These are phyloP conservation scores for Sinhomidia bicolor DNA, from an alignment of 2,888 invertebrate species.

Conservation along the genomic window DNA sequence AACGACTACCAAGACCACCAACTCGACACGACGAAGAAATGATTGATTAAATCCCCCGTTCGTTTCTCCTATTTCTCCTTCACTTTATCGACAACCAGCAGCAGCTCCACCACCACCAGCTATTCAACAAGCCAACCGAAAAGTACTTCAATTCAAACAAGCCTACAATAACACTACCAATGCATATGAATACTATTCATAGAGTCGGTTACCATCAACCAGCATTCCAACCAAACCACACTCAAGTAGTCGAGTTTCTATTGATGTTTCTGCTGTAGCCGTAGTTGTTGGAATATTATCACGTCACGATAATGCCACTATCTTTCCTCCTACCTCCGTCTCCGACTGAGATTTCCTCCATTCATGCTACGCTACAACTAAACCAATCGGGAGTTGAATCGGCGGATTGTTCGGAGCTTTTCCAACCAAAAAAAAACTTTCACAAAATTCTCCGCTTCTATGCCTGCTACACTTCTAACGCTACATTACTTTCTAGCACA, in stretches of 20 bases:
- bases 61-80: slow-evolving; percentile 12
- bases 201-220: background rate
- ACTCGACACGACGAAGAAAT: background rate
- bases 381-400: slow-evolving; percentile 51
- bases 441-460: background rate
- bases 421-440: background rate
- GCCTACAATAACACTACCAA: background rate
- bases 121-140: slow-evolving; percentile 36
- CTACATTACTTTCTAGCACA: background rate
- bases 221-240: slow-evolving; percentile 26
- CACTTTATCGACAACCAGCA: background rate
- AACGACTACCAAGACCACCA: slow-evolving; percentile 5
- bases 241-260: background rate
- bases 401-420: slow-evolving; percentile 48
- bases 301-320: slow-evolving; percentile 39
- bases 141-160: background rate
- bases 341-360: slow-evolving; percentile 54
- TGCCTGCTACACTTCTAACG: background rate
- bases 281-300: background rate
- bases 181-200: slow-evolving; percentile 28
- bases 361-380: slow-evolving; percentile 48
- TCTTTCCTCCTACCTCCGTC: slow-evolving; percentile 37
- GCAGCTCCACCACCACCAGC: background rate
- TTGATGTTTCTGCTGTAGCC: background rate
- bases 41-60: slow-evolving; percentile 48